Evolutionary conservation across 2,888 invertebrate genomes (phyloP).

Genomic region (Scaeva pyrastri): DNA sequence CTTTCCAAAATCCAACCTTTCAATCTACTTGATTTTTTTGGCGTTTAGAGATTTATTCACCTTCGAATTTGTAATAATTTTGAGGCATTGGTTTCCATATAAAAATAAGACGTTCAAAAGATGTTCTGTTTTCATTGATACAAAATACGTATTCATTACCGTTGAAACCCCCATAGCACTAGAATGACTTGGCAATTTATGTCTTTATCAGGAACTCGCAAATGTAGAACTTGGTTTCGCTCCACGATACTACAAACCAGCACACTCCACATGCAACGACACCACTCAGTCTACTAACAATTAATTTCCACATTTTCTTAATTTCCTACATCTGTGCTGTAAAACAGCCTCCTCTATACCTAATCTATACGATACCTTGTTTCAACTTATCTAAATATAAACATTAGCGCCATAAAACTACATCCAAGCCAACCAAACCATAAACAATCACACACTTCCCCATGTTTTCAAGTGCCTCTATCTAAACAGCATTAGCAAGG

Average conservation of each 20-base stretch:
- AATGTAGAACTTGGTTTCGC: neutral
- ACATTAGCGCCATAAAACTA: slow-evolving; percentile 46
- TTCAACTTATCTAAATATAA: slow-evolving; percentile 56
- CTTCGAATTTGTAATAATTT: too few relatives aligned
- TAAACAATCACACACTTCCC: slow-evolving; percentile 26
- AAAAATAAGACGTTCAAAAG: too few relatives aligned
- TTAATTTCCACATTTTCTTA: slow-evolving; percentile 3
- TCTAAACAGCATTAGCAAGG: neutral
- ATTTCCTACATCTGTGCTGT: slow-evolving; percentile 21
- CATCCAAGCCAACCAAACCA: slow-evolving; percentile 31
- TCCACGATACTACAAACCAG: neutral
- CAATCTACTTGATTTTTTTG: too few relatives aligned
- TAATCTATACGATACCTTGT: slow-evolving; percentile 22
- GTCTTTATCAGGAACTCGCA: neutral
- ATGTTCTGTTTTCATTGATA: too few relatives aligned
- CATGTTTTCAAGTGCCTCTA: neutral
- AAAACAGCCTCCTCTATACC: slow-evolving; percentile 1
- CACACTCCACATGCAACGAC: neutral
- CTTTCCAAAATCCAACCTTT: too few relatives aligned
- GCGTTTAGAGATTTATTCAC: too few relatives aligned
- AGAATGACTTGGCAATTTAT: neutral
- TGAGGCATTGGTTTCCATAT: too few relatives aligned
- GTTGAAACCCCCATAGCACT: too few relatives aligned
- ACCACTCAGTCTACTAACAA: neutral
- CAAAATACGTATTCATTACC: too few relatives aligned